phyloP scores from a whole-genome alignment of 2,888 invertebrate species.

The Hydraecia micacea region DNA sequence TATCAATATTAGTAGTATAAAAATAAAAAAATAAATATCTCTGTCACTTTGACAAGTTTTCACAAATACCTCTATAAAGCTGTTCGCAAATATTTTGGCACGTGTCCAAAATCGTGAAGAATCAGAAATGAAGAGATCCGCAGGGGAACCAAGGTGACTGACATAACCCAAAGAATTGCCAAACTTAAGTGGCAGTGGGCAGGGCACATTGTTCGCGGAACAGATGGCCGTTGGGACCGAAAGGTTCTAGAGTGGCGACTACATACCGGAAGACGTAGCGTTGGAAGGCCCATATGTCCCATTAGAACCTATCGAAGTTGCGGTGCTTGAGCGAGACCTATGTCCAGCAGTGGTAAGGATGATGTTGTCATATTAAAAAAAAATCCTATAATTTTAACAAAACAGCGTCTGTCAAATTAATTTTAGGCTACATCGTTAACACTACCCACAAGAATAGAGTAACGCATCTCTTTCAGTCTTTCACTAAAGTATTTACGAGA shows the following conservation, averaged over 20 bases:
- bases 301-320: neutral
- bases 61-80: too few species aligned
- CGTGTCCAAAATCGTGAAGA: too few species aligned
- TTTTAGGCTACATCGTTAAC: neutral
- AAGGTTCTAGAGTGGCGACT: neutral
- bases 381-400: neutral
- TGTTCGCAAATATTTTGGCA: too few species aligned
- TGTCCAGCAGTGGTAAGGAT: neutral
- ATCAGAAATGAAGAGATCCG: too few species aligned
- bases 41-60: too few species aligned
- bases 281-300: neutral
- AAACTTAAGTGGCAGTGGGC: too few species aligned
- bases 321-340: neutral
- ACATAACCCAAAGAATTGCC: too few species aligned
- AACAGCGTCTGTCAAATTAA: neutral
- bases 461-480: constrained; percentile 1
- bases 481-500: constrained; percentile 32
- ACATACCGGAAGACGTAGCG: neutral
- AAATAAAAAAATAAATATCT: too few species aligned
- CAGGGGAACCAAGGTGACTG: too few species aligned
- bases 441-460: neutral
- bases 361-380: neutral
- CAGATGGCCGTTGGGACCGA: neutral
- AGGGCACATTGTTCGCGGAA: neutral
- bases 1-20: too few species aligned